Conservation (phyloP, 2,888 invertebrate species). For the Mythimna pallens region DNA sequence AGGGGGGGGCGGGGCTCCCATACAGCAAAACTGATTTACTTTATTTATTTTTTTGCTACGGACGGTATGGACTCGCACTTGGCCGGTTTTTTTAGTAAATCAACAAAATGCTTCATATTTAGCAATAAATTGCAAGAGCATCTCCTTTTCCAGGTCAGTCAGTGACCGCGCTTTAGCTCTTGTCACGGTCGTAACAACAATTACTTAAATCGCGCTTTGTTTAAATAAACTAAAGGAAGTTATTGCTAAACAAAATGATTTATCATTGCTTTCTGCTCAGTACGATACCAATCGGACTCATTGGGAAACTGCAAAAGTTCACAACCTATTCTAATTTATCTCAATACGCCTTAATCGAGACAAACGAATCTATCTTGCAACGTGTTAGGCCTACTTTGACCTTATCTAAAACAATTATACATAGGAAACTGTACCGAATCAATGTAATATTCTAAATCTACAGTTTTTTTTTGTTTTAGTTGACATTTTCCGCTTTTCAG, state of each 20-base stretch:
- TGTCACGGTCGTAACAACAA: neutral
- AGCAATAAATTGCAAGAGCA: too few relatives aligned
- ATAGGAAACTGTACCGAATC: slow-evolving; percentile 29
- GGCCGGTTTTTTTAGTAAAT: too few relatives aligned
- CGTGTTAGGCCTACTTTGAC: slow-evolving; percentile 43
- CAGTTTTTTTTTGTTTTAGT: slow-evolving; percentile 32
- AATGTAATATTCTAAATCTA: slow-evolving; percentile 20
- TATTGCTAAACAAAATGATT: neutral
- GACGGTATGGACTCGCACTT: too few relatives aligned
- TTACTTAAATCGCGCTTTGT: neutral
- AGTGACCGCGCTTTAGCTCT: too few relatives aligned
- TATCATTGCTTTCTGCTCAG: neutral
- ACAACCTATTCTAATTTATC: slow-evolving; percentile 21
- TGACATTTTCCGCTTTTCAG: slow-evolving; percentile 40
- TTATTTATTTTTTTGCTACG: too few relatives aligned
- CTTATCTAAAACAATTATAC: slow-evolving; percentile 19
- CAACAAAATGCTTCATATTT: too few relatives aligned
- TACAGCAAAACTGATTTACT: too few relatives aligned
- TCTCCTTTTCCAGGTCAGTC: too few relatives aligned
- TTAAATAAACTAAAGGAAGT: neutral
- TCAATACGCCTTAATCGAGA: slow-evolving; percentile 21
- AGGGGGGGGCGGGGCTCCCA: too few relatives aligned
- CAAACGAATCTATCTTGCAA: slow-evolving; percentile 31
- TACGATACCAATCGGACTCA: neutral
- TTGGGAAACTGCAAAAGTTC: slow-evolving; percentile 41